Conservation (phyloP, 1,140 invertebrate genomes). For the Andrena cerasifolii region DNA sequence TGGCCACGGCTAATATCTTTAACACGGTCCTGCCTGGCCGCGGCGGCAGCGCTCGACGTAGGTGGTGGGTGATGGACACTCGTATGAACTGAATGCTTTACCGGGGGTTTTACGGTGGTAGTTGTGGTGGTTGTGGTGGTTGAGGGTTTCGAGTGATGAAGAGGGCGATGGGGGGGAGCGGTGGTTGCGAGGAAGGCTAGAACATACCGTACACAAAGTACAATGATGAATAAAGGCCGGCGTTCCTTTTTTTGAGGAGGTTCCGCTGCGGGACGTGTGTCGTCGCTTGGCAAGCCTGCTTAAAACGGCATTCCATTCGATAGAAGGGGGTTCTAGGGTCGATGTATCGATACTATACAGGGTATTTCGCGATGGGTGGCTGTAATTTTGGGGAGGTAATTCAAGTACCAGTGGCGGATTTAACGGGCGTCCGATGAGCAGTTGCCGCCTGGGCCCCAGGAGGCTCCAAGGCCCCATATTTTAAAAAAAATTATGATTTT, state of each 20-base stretch:
- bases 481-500: no score
- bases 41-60: slow-evolving; percentile 74
- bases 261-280: background rate
- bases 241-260: slow-evolving; percentile 5
- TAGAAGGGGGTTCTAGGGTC: no score
- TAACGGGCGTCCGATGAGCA: no score
- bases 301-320: slow-evolving; percentile 8
- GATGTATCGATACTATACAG: no score
- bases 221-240: slow-evolving; percentile 64
- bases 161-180: slow-evolving; percentile 81
- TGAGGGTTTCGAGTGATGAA: slow-evolving; percentile 79
- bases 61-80: slow-evolving; percentile 79
- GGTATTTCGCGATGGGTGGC: no score
- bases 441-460: no score
- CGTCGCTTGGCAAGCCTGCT: background rate
- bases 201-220: slow-evolving; percentile 79
- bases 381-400: no score
- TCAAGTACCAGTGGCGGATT: no score
- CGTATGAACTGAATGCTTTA: slow-evolving; percentile 73
- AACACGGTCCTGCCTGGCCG: slow-evolving; percentile 77
- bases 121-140: slow-evolving; percentile 67
- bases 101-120: slow-evolving; percentile 61
- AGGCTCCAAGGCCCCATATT: no score
- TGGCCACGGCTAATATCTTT: slow-evolving; percentile 73
- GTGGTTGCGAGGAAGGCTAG: slow-evolving; percentile 82